Conservation (phyloP, 2,888 invertebrate species). For the Bruchidius siliquastri region DNA sequence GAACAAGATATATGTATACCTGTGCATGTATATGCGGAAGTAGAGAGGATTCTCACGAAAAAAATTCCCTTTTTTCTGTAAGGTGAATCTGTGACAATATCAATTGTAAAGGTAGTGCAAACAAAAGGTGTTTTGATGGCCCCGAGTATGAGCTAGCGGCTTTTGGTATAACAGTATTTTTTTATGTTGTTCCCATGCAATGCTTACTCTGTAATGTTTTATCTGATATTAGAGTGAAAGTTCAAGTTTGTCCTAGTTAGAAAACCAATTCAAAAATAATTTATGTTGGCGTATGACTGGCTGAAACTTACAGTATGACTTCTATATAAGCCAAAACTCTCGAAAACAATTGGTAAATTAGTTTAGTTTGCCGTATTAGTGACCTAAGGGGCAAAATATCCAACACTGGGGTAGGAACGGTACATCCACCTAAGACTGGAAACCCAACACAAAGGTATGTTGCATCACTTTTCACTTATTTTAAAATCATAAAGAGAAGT, state of each 20-base stretch:
- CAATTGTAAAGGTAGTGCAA: slow-evolving; percentile 13
- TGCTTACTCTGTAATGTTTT: neutral
- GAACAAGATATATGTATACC: slow-evolving; percentile 21
- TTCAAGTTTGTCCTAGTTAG: neutral
- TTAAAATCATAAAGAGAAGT: no score
- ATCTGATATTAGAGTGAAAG: neutral
- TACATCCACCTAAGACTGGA: no score
- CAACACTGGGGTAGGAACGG: no score
- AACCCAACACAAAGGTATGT: no score
- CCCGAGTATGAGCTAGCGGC: neutral
- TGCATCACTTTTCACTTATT: no score
- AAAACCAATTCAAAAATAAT: no score
- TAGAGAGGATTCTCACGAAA: slow-evolving; percentile 25
- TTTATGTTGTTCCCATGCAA: neutral
- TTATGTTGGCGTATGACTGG: no score
- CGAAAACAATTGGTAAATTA: no score
- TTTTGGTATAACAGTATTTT: neutral
- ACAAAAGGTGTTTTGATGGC: slow-evolving; percentile 16
- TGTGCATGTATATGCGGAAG: slow-evolving; percentile 23
- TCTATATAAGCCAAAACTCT: no score
- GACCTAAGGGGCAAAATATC: no score
- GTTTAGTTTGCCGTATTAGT: no score
- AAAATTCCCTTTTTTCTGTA: slow-evolving; percentile 18
- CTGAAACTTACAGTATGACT: no score
- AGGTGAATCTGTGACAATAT: slow-evolving; percentile 10